phyloP scores from a whole-genome alignment of 2,113 vertebrate species.

The Apteryx owenii region DNA sequence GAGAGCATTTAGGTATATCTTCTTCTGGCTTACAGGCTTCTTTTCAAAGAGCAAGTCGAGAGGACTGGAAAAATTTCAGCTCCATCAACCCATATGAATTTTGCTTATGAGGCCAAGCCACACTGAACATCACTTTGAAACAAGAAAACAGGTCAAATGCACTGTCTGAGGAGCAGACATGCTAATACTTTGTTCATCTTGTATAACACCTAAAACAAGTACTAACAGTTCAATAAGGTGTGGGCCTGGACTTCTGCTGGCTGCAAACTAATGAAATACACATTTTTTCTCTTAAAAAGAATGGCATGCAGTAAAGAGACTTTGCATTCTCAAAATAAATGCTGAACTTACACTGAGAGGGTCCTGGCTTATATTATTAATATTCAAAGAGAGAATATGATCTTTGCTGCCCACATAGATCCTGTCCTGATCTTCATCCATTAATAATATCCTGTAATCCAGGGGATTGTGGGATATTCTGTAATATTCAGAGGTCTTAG shows the following conservation, averaged over 20 bases:
- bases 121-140: background rate
- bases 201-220: background rate
- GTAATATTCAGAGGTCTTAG: conserved; percentile 89
- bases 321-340: conserved; percentile 4
- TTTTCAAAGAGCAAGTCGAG: background rate
- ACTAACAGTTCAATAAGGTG: background rate
- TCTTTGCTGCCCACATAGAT: conserved; percentile 98
- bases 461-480: conserved; percentile 88
- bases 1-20: background rate
- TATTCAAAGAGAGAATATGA: conserved; percentile 95
- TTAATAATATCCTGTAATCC: conserved; percentile 96
- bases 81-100: background rate
- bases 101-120: background rate
- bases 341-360: conserved; percentile 86
- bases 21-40: background rate
- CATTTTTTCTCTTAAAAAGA: background rate
- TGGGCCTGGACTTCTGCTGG: background rate
- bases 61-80: background rate
- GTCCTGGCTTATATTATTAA: conserved; percentile 95
- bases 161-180: background rate
- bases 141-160: background rate
- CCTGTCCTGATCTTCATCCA: conserved; percentile 98
- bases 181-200: background rate
- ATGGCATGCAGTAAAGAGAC: background rate
- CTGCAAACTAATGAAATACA: background rate